These are phyloP conservation scores for Cecidostiba fungosa DNA, from an alignment of 2,888 invertebrate species.

Conservation along the genomic window DNA sequence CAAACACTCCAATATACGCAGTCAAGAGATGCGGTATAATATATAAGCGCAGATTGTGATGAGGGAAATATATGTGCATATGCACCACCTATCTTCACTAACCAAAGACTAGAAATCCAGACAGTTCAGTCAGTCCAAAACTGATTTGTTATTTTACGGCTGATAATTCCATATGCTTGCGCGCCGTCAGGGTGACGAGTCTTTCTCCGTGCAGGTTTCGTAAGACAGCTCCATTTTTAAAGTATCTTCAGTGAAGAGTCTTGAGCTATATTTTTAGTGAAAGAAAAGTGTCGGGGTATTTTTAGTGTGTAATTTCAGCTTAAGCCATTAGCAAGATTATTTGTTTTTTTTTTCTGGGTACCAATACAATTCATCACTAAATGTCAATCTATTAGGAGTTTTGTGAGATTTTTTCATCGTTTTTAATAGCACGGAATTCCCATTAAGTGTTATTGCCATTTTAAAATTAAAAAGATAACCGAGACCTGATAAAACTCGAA, in stretches of 20 bases:
- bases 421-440: not conserved
- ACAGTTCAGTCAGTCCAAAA: too few relatives aligned
- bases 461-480: conserved; percentile 37
- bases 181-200: too few relatives aligned
- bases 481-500: not conserved
- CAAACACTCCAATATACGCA: not conserved
- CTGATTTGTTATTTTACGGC: too few relatives aligned
- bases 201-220: not conserved
- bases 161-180: too few relatives aligned
- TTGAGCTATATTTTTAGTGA: conserved; percentile 42
- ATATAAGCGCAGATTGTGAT: too few relatives aligned
- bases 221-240: conserved; percentile 39
- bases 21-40: too few relatives aligned
- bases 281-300: conserved; percentile 48
- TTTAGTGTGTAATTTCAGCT: conserved; percentile 22
- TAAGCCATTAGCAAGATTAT: not conserved
- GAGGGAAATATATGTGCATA: too few relatives aligned
- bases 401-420: not conserved
- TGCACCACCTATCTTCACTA: too few relatives aligned
- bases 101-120: too few relatives aligned
- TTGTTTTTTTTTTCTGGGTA: not conserved
- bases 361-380: too few relatives aligned
- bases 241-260: not conserved
- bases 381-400: not conserved
- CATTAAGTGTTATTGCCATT: conserved; percentile 28